Base-by-base conservation (phyloP, 2,888 invertebrate species). In the Eilema depressum region DNA sequence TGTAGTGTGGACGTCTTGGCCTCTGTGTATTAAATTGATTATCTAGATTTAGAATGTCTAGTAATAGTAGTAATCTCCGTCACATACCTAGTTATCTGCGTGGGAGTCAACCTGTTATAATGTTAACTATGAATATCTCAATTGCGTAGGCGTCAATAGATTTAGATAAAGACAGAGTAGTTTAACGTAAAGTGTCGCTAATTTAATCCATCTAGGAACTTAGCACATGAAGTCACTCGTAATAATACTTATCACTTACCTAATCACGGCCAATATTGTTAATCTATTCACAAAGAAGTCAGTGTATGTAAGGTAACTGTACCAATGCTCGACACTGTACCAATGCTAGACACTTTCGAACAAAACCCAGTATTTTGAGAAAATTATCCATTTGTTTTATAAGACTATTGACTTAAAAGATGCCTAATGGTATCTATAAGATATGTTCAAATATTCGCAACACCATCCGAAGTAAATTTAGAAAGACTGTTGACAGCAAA, bases 161-260 rank as follows among this genome's bases (percentile, higher is more conserved):
- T 69, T 28, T 57, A 63, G 60, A 57, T 20, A 53, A 57, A n/a
- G 63, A 68, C 60, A 26, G n/a, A 56, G 63, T 41, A 60, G 66
- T 26, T 60, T 26, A 66, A 56, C 28, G 59, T 66, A 66, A 70
- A 60, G 75, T 69, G 71, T 63, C 63, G 26, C 33, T 68, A 63
- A 53, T 62, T 62, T 33, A 28, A 62, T 53, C 20, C 66, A 26
- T 30, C 59, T 61, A 60, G 26, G 14, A 12, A 23, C 20, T 14
- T 7, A 66, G 33, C 28, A 25, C 20, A n/a, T 64, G 64, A 30
- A 56, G 64, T 59, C 28, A 53, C 20, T 53, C 53, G n/a, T 53
- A 53, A 20, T 47, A 47, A 53, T 20, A 53, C 53, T 53, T 53
- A 53, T 10, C 10, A 53, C n/a, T 20, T 25, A 25, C 12, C n/a